Evolutionary conservation across 2,888 invertebrate genomes (phyloP), one percentile per base, ranked within the genome.

Genomic region (Gari tellinella): DNA sequence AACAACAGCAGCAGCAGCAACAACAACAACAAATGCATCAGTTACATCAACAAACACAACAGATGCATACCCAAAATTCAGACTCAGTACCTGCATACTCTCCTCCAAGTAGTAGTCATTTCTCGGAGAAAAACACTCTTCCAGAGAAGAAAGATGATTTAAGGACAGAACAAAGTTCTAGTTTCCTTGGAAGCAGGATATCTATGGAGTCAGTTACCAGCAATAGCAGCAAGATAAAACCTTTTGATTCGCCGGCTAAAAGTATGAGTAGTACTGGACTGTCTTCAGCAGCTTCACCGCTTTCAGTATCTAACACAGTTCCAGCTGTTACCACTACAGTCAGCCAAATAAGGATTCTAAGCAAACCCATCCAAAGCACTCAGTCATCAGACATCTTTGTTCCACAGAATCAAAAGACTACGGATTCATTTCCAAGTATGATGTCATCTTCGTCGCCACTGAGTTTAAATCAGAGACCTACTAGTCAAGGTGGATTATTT

Each of bases 1-100:
- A 73, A 37, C 73, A 73, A 25, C 75, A 75, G 43, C 75, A 75
- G 52, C 75, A 75, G 26, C 69, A 69, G 45, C 75, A 75, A 38
- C 68, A 56, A 19, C 70, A 70, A n/a, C 46, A 52, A 12, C 69
- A 69, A 58, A 60, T 53, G 37, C 67, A 69, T 31, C 75, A 75
- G 49, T 68, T 68, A 17, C 75, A 75, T 31, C 65, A 64, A 25
- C 61, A 69, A 37, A 69, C 69, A 25, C 74, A 65, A 17, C 74
- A 68, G 21, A 64, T 64, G 1, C 74, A 68, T 26, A 60, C 38
- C 25, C 73, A 53, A 21, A 12, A 55, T 45, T n/a, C 38, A 5
- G 61, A 69, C 8, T 65, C 65, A 31, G 65, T 69, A 7, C 65
- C 75, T 2, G 65, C 69, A 21, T 69, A 65, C 46, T 69, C 69